Base-by-base conservation (phyloP, 92 coral and sea anemone genomes). In the Ricordea florida region DNA sequence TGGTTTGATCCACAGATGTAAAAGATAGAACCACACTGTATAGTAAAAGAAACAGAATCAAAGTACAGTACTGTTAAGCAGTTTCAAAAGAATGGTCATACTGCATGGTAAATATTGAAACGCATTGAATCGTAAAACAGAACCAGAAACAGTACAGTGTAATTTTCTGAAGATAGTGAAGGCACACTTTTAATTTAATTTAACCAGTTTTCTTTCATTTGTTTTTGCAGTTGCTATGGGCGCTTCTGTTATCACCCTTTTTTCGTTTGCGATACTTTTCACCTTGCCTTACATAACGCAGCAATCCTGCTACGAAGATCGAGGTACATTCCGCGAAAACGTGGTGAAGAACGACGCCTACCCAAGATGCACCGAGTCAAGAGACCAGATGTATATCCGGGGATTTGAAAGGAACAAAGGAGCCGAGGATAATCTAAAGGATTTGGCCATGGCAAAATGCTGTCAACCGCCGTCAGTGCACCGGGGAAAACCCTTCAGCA, bases 261-360 rank as follows among this genome's bases (percentile, higher is more conserved):
- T 21, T 0, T 10, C 23, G 24, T 10, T 32, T 20, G 32, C 14
- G 15, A 18, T 17, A n/a, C 30, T 66, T 21, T 44, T 46, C 1
- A 20, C 8, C 20, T 46, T 42, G 4, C 59, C 44, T 35, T 13
- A 7, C 13, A 10, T 32, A 20, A 44, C 73, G 2, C 22, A 31
- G 16, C 73, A 66, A 31, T 2, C 7, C 10, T 66, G 73, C n/a
- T 6, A 10, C 21, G 31, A 66, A 2, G 21, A 45, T 14, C n/a
- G n/a, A n/a, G n/a, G n/a, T n/a, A 4, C 6, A 7, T 30, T 20
- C 4, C 14, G 45, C 23, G 45, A 29, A 18, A 0, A 6, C 10
- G 32, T 45, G 23, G 48, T 66, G 72, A 30, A 56, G 7, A 66
- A 46, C 28, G 58, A 66, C 29, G 72, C 57, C 1, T 66, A 66